Base-by-base conservation (phyloP, 2,797 vertebrate species). In the Bucorvus abyssinicus region DNA sequence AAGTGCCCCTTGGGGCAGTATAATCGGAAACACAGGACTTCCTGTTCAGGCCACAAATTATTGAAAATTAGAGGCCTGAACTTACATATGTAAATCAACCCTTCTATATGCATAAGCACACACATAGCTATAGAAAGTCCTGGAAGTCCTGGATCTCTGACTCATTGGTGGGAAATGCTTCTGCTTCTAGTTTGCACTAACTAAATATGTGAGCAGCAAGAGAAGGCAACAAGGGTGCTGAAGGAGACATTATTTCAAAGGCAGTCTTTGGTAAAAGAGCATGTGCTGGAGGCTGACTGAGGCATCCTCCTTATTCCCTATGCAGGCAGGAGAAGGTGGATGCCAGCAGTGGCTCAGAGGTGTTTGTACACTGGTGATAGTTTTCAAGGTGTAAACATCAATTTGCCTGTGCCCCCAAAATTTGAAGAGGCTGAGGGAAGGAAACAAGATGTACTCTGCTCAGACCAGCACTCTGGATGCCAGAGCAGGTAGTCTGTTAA, bases 351-450 rank as follows among this genome's bases (percentile, higher is more conserved):
- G 32, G 13, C 40, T 61, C 44, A 13, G 10, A 60, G 49, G 10
- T 1, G 0, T 8, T 44, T 87, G 12, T 40, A 45, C 9, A 3
- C 21, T 2, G 14, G 7, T 24, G n/a, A 13, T 18, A 2, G 4
- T 57, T 90, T 85, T 52, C 40, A 27, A 81, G 18, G 45, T 22
- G 49, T 52, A 90, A 92, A n/a, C 10, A 14, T 24, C 0, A 0
- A 27, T 80, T 89, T 89, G 5, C 11, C 38, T 26, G 21, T 14
- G 21, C 13, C 15, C 7, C 20, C 10, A 2, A 49, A 36, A n/a
- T 42, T 2, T 22, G 21, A 64, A 80, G 36, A 67, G 38, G 24
- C 29, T 55, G 12, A 44, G 12, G 38, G 49, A 65, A 12, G 12
- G 30, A 60, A 71, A 36, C 12, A 26, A 56, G 27, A 7, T 20